A percentile compares a stretch with the other conserved stretches of the same genome.
Conservation (phyloP, 1,140 invertebrate genomes). For the Drosophila bocqueti region DNA sequence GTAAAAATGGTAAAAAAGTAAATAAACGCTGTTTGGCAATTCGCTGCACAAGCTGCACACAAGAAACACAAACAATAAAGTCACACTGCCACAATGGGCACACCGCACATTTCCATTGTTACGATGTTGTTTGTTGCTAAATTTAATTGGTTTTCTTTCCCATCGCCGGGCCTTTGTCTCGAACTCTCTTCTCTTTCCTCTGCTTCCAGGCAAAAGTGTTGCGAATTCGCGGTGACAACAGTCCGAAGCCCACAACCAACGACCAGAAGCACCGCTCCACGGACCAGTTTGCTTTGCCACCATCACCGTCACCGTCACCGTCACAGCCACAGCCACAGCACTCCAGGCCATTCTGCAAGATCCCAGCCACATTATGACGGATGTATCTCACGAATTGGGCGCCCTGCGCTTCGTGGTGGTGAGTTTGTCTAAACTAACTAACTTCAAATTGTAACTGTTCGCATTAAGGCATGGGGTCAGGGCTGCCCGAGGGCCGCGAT, state of each 20-base stretch:
- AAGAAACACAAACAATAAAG: background rate
- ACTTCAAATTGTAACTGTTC: background rate
- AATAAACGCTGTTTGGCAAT: constrained; percentile 54
- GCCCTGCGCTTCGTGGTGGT: constrained; percentile 82
- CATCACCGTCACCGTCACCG: background rate
- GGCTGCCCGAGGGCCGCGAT: background rate
- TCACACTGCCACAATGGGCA: constrained; percentile 25
- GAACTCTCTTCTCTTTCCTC: constrained; percentile 13
- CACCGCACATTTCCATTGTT: constrained; percentile 44
- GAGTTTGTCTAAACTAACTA: constrained; percentile 27
- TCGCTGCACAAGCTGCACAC: constrained; percentile 46
- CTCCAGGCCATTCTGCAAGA: constrained; percentile 51
- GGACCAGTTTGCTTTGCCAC: constrained; percentile 21
- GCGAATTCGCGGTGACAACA: constrained; percentile 15
- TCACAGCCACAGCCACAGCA: background rate
- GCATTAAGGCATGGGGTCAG: background rate
- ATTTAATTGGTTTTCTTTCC: constrained; percentile 55
- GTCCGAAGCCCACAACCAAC: background rate
- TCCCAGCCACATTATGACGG: constrained; percentile 68
- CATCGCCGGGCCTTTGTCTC: constrained; percentile 32
- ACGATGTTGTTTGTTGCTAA: constrained; percentile 47
- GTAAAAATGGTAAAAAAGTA: constrained; percentile 31
- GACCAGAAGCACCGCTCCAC: constrained; percentile 13
- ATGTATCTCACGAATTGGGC: constrained; percentile 82
- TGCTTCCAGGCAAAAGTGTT: constrained; percentile 38